Evolutionary conservation across 2,888 invertebrate species (phyloP), one percentile per base, ranked within the genome.

Genomic region (Drosophila parthenogenetica): DNA sequence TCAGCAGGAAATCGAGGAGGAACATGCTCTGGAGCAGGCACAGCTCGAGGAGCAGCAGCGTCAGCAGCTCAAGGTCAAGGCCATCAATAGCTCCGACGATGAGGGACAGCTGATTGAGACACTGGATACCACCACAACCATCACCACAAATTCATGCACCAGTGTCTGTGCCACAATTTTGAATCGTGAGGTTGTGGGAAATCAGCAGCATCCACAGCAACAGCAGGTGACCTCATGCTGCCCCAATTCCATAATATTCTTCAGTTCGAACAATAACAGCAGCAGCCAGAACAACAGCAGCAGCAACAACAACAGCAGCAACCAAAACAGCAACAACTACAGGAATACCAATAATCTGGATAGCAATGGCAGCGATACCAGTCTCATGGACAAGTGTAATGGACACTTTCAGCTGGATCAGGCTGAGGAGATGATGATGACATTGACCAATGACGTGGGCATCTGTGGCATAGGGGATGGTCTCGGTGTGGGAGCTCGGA

Each of bases 31-130:
- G 11, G 51, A 71, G 16, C 57, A 37, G 45, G 16, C 58, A 10
- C 62, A 62, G 40, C 2, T 35, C 4, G 60, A 54, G 17, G 51
- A 55, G 22, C 22, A 61, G 14, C 39, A 57, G 46, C 54, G 32
- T 19, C 43, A 43, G 8, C 49, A 48, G 13, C 50, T 46, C 13
- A 59, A 75, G 3, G 39, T 55, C 10, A 39, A 35, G 35, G 0
- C 39, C 11, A 11, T 19, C 3, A 17, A 14, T 13, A 58, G 25
- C 3, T 64, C 61, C 1, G 90, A 89, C 4, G 89, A 87, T 1
- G 85, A 89, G 32, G 90, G 81, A 0, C 74, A 79, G 17, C 42
- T 87, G 5, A 58, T 89, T 16, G 90, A 89, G 54, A 74, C 76
- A 8, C 61, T 87, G n/a, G 68, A 87, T 3, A 89, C 89, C 0